Evolutionary conservation across 2,797 vertebrate genomes (phyloP), one percentile per base, ranked within the genome.

Genomic region (Lutjanus campechanus): DNA sequence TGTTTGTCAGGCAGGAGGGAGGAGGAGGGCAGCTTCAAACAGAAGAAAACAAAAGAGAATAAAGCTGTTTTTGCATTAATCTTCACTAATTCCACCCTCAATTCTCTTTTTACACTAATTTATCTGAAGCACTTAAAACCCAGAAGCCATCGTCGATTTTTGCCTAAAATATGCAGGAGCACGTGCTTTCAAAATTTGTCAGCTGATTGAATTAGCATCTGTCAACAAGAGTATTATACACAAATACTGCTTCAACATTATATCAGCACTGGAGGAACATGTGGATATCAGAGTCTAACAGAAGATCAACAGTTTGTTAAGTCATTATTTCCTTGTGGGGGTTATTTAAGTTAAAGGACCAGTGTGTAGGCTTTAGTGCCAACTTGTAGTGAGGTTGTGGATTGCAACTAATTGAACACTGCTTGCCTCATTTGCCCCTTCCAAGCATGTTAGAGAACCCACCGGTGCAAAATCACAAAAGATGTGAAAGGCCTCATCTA

Each of bases 1-100:
- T 71, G 79, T 81, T 65, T 75, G 85, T 69, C 67, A 60, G 62
- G 53, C 29, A 59, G 83, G 7, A 62, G 81, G 7, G 49, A 13
- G 63, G 67, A 66, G 63, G 73, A 7, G 63, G 69, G 73, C n/a
- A 17, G 36, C 73, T 67, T 69, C 58, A 36, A 36, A 55, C 6
- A 1, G 22, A 51, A 49, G 64, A n/a, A 77, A 77, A 78, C 73
- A 74, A 73, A 83, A 49, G n/a, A 69, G 41, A 59, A 29, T 9
- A 1, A 16, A 67, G 64, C 40, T 19, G 50, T 22, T 73, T 73
- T 59, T 54, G 47, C 67, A 73, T 87, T 69, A 29, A 80, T 84
- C 84, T 76, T 54, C 46, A 47, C 65, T 60, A 40, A 76, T 79
- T 81, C 67, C 19, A 13, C 11, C 49, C 50, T 55, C 43, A 19